phyloP scores from a whole-genome alignment of 2,797 vertebrate genomes.

The Gadopsis marmoratus region DNA sequence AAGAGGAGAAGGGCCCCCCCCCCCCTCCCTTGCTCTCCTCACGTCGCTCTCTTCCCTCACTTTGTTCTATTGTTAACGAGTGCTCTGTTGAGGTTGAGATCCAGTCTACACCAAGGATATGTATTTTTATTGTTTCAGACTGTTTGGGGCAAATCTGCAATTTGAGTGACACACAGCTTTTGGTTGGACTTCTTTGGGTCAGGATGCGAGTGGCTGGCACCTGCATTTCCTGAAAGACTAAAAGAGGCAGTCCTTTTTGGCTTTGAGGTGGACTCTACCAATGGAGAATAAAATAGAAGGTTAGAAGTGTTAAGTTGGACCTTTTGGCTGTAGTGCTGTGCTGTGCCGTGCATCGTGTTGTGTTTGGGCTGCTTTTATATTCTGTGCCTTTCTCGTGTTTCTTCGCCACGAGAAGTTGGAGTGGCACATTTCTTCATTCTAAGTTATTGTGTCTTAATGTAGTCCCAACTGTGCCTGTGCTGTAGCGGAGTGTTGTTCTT shows the following conservation, averaged over 20 bases:
- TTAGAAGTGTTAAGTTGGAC: slow-evolving; percentile 81
- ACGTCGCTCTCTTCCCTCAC: slow-evolving; percentile 82
- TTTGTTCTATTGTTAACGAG: slow-evolving; percentile 86
- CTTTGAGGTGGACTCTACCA: slow-evolving; percentile 81
- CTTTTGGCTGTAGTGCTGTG: slow-evolving; percentile 70
- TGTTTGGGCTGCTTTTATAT: slow-evolving; percentile 50
- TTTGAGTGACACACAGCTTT: slow-evolving; percentile 76
- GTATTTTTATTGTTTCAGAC: slow-evolving; percentile 49
- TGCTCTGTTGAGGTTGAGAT: slow-evolving; percentile 77
- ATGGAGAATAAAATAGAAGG: slow-evolving; percentile 91
- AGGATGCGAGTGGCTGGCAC: slow-evolving; percentile 86
- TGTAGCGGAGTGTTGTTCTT: slow-evolving; percentile 33
- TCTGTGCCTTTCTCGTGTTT: slow-evolving; percentile 47
- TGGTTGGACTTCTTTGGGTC: slow-evolving; percentile 80
- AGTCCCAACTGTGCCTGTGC: slow-evolving; percentile 10
- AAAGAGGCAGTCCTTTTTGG: slow-evolving; percentile 72
- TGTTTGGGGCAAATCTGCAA: slow-evolving; percentile 60
- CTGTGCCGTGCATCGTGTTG: slow-evolving; percentile 62
- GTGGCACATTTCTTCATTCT: slow-evolving; percentile 65
- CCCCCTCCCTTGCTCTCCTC: slow-evolving; percentile 61
- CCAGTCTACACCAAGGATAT: slow-evolving; percentile 75
- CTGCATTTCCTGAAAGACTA: slow-evolving; percentile 83
- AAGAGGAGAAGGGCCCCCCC: slow-evolving; percentile 80
- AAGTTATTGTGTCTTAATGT: slow-evolving; percentile 35
- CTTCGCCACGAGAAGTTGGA: slow-evolving; percentile 62